A percentile compares a stretch with the other conserved stretches of the same genome.
Evolutionary conservation across 2,888 invertebrate species (phyloP).

Genomic region (Dione juno): DNA sequence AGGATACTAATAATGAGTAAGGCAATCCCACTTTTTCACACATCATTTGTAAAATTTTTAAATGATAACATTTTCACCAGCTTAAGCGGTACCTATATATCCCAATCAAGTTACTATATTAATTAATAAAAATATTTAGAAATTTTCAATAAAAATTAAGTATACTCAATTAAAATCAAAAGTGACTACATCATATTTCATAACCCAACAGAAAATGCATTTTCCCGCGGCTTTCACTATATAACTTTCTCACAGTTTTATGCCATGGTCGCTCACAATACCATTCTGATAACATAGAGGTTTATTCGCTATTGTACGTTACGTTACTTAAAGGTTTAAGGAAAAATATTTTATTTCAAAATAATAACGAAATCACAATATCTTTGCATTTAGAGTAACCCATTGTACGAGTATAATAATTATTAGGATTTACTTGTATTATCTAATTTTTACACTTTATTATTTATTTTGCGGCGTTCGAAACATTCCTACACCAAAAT

Average conservation of each 20-base stretch:
- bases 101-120: too few relatives aligned
- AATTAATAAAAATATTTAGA: too few relatives aligned
- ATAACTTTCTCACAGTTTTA: conserved; percentile 69
- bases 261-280: conserved; percentile 33
- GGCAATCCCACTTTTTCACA: background rate
- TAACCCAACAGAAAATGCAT: conserved; percentile 33
- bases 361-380: too few relatives aligned
- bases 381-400: too few relatives aligned
- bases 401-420: too few relatives aligned
- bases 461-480: too few relatives aligned
- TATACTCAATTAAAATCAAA: conserved; percentile 9
- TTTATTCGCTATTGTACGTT: conserved; percentile 3
- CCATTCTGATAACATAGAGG: conserved; percentile 4
- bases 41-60: background rate
- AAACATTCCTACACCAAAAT: too few relatives aligned
- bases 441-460: too few relatives aligned
- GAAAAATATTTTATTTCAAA: background rate
- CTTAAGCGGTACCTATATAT: too few relatives aligned
- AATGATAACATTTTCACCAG: too few relatives aligned
- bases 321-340: background rate
- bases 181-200: conserved; percentile 26
- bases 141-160: background rate
- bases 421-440: too few relatives aligned
- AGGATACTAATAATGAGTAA: conserved; percentile 63
- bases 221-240: conserved; percentile 72